Evolutionary conservation across 2,797 vertebrate genomes (phyloP).

Genomic region (Falco biarmicus): DNA sequence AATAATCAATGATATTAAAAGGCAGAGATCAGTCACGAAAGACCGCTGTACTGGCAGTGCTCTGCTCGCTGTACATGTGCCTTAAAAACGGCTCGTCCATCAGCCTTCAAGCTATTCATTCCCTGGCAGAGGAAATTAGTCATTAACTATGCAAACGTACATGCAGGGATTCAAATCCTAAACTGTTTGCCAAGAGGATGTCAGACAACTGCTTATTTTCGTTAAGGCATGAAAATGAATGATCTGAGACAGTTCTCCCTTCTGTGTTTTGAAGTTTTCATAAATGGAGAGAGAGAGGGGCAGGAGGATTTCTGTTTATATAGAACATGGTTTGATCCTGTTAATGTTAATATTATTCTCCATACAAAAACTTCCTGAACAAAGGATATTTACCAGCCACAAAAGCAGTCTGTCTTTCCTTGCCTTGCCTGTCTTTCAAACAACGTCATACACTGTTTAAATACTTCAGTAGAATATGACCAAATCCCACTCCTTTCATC

Average conservation of each 20-base stretch:
- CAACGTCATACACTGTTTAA: background rate
- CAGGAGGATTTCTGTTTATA: conserved; percentile 14
- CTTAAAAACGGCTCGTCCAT: background rate
- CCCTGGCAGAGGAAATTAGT: conserved; percentile 17
- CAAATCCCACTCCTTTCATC: background rate
- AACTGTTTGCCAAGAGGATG: conserved; percentile 11
- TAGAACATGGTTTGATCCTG: background rate
- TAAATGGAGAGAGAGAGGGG: background rate
- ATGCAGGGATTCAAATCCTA: background rate
- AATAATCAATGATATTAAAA: background rate
- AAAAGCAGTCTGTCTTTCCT: conserved; percentile 1
- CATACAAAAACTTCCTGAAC: background rate
- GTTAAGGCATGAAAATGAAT: background rate
- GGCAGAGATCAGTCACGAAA: background rate
- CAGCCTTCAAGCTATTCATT: background rate
- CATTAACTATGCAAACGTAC: conserved; percentile 7
- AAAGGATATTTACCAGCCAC: conserved; percentile 51
- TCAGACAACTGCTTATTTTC: conserved; percentile 13
- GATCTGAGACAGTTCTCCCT: background rate
- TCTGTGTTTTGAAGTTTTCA: conserved; percentile 17
- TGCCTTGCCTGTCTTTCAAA: conserved; percentile 5
- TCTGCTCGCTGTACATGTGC: accelerated
- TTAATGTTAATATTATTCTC: conserved; percentile 1
- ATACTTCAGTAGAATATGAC: background rate
- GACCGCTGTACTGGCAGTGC: background rate